Percentiles rank a stretch among this genome's conserved stretches.
Evolutionary conservation across 2,797 vertebrate genomes (phyloP).

Genomic region (Pipistrellus pygmaeus): DNA sequence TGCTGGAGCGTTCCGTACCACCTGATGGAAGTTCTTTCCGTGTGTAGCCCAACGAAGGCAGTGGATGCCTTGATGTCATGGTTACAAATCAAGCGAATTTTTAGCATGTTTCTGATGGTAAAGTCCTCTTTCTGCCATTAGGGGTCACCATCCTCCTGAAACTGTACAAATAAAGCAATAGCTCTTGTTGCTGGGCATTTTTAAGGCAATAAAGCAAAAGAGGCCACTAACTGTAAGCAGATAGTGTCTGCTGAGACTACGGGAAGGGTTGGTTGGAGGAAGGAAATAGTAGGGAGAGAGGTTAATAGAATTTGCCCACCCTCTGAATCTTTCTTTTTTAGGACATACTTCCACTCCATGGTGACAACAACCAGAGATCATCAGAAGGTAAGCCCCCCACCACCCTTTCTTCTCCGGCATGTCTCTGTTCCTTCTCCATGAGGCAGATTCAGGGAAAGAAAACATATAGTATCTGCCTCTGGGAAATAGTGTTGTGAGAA

Average conservation of each 20-base stretch:
- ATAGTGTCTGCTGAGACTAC: not conserved
- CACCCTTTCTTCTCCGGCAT: not conserved
- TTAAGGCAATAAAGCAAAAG: conserved; percentile 3
- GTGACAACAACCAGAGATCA: conserved; percentile 75
- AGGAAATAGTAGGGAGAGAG: not conserved
- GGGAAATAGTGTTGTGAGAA: not conserved
- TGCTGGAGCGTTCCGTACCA: not conserved
- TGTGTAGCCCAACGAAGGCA: not conserved
- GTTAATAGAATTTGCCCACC: not conserved
- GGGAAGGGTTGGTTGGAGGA: not conserved
- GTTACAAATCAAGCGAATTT: not conserved
- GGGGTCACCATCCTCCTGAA: not conserved
- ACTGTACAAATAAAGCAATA: not conserved
- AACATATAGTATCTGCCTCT: not conserved
- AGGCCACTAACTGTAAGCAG: not conserved
- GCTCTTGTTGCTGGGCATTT: not conserved
- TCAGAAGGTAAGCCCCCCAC: conserved; percentile 82
- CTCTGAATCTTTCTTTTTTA: conserved; percentile 71
- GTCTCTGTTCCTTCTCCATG: not conserved
- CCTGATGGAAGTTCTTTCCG: not conserved
- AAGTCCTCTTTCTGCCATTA: not conserved
- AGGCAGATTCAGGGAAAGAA: not conserved
- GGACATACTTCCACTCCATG: conserved; percentile 74
- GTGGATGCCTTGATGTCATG: not conserved
- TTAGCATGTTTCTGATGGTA: not conserved